These are phyloP conservation scores for Apostichopus parvimensis DNA, from an alignment of 35 echinoderm and acorn worm species.

Conservation along the genomic window DNA sequence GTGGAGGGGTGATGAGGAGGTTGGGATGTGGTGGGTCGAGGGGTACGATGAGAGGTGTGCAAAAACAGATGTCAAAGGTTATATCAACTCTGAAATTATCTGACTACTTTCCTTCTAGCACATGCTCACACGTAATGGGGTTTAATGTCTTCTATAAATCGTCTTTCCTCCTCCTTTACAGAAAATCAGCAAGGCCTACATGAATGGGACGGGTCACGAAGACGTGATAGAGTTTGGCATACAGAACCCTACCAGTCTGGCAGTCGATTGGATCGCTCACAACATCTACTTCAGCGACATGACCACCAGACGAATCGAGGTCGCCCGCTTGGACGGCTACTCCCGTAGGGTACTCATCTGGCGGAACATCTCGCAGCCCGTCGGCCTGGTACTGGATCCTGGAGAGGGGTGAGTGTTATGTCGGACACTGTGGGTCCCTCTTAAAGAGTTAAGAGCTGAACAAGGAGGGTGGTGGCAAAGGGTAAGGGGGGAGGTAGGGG, in stretches of 20 bases:
- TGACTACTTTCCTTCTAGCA: no score
- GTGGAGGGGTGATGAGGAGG: no score
- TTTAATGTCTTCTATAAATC: no score
- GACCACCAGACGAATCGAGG: conserved; percentile 69
- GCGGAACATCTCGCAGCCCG: conserved; percentile 68
- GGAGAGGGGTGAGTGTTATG: conserved; percentile 61
- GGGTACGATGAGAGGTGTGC: no score
- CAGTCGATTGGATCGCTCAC: conserved; percentile 92
- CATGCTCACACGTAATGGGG: no score
- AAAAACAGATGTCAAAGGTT: no score
- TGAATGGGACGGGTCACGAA: conserved; percentile 87
- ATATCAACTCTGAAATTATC: no score
- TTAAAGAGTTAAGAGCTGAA: no score
- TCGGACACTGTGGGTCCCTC: no score
- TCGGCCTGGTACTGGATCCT: conserved; percentile 76
- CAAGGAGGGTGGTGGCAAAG: no score
- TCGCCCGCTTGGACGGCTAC: conserved; percentile 85
- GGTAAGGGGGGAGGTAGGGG: no score
- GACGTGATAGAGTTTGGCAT: conserved; percentile 91
- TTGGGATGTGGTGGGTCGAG: no score
- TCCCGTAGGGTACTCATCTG: conserved; percentile 83
- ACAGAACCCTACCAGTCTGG: conserved; percentile 68
- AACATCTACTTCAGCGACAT: conserved; percentile 92
- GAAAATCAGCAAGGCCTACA: conserved; percentile 89
- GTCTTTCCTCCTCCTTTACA: conserved; percentile 36